Base-by-base conservation (phyloP, 2,888 invertebrate genomes). In the Stenurella melanura region DNA sequence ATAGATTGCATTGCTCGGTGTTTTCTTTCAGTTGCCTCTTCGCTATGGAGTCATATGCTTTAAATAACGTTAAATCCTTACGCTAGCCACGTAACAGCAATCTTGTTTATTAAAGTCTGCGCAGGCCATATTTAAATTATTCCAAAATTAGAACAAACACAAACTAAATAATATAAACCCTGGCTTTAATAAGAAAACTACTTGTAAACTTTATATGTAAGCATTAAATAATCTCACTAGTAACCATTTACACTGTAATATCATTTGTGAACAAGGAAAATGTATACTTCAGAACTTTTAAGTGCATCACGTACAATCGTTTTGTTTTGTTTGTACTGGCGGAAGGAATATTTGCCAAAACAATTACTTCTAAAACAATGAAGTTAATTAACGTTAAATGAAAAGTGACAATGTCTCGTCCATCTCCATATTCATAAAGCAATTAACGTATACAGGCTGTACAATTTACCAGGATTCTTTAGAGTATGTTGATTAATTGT, bases 231-330 rank as follows among this genome's bases (percentile, higher is more conserved):
- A 38, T 18, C 11, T 38, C n/a, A 63, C 21, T 34, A 18, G 18
- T 63, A 63, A 30, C 63, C 63, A 63, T 63, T 63, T 63, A 38
- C 63, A 63, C 63, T 38, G 11, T 63, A 38, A 63, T 63, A 38
- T 38, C 17, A 34, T 30, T 38, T 38, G 63, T 63, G 30, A 34
- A 63, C 63, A 63, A 9, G 61, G 15, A 10, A 6, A 38, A 18
- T 5, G 63, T 30, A 38, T 34, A 38, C 34, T 63, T n/a, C 17
- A 34, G 30, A 63, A 63, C 38, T 63, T 63, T 63, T 38, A 34
- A 63, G 63, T 63, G 34, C 17, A 34, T 11, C 38, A 15, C 63
- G 18, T 38, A 63, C 63, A 38, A 38, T 34, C 18, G n/a, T 38
- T 63, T 63, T 17, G 9, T 42, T 34, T 42, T 12, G 12, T 42